Conservation (phyloP, 2,888 invertebrate species). For the Tridacna crocea region DNA sequence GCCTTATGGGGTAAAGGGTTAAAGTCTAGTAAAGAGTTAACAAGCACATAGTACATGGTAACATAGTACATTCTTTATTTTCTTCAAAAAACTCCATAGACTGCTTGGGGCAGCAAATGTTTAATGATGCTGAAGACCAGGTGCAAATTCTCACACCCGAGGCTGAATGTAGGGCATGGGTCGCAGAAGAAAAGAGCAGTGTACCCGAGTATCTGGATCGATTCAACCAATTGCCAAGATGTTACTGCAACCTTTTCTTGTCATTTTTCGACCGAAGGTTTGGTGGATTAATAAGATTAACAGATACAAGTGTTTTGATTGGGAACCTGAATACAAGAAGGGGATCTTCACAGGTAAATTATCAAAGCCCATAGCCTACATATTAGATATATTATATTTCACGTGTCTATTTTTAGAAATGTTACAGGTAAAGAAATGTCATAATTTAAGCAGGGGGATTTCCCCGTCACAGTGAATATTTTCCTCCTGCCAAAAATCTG, state of each 20-base stretch:
- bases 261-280: not conserved
- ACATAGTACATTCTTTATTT: not conserved
- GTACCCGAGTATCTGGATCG: not conserved
- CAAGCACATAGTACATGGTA: not conserved
- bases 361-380: too few species aligned
- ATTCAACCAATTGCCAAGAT: not conserved
- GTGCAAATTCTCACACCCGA: not conserved
- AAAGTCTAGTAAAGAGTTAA: not conserved
- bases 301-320: not conserved
- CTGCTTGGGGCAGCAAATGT: slow-evolving; percentile 3
- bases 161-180: not conserved
- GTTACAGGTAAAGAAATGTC: too few species aligned
- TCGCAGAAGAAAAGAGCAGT: not conserved
- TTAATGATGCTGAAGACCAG: not conserved
- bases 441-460: too few species aligned
- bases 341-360: not conserved
- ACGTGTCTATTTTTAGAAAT: too few species aligned
- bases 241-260: not conserved
- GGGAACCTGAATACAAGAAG: not conserved
- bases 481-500: too few species aligned
- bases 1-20: too few species aligned
- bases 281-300: not conserved
- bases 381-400: too few species aligned
- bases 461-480: too few species aligned
- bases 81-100: not conserved